Percentiles rank a stretch among this genome's conserved stretches.
These are phyloP conservation scores for Bubo blakistoni DNA, from an alignment of 2,113 vertebrate genomes.

Conservation along the genomic window DNA sequence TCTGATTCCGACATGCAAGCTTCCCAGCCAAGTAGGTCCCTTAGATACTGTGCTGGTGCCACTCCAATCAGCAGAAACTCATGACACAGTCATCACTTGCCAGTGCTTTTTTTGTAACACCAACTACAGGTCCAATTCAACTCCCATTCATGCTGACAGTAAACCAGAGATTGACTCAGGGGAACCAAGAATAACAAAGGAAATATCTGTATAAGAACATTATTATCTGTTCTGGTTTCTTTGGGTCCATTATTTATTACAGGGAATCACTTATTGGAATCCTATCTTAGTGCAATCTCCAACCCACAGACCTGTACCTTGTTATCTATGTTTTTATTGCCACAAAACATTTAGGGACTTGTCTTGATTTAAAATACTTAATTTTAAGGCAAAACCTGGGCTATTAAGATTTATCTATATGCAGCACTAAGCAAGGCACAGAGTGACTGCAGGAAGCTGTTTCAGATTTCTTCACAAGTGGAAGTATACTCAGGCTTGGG, in stretches of 20 bases:
- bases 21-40: background rate
- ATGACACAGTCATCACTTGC: accelerated
- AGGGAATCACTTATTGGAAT: background rate
- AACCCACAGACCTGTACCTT: background rate
- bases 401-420: background rate
- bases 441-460: background rate
- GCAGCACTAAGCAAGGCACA: background rate
- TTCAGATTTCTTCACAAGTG: background rate
- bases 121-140: background rate
- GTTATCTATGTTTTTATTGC: background rate
- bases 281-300: background rate
- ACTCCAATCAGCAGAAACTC: background rate
- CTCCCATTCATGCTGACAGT: background rate
- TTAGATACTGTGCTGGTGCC: background rate
- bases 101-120: background rate
- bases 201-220: background rate
- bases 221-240: background rate
- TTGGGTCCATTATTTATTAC: background rate
- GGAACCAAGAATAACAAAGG: background rate
- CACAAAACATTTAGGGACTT: background rate
- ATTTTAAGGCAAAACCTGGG: background rate
- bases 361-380: background rate
- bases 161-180: background rate
- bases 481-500: background rate
- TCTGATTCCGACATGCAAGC: background rate